phyloP scores from a whole-genome alignment of 2,888 invertebrate genomes.

The Trissoscelio sp. region DNA sequence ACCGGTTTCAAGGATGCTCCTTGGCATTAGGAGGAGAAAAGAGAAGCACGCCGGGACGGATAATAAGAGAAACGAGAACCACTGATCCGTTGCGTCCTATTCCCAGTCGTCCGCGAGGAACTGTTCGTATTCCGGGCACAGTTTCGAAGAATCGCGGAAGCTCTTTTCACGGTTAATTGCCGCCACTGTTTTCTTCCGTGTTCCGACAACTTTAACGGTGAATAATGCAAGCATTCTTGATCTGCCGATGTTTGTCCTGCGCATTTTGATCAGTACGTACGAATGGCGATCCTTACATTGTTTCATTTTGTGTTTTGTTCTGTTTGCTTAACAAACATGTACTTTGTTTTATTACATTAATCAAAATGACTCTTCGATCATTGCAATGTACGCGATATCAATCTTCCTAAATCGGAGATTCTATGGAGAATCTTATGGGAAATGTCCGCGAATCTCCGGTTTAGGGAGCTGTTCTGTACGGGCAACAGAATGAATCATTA shows the following conservation, averaged over 20 bases:
- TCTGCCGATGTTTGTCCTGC: slow-evolving; percentile 3
- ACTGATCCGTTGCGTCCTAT: slow-evolving; percentile 53
- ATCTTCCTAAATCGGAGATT: no score
- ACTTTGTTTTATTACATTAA: no score
- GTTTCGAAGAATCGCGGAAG: slow-evolving; percentile 31
- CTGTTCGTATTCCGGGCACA: slow-evolving; percentile 35
- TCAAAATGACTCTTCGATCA: no score
- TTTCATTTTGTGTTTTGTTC: not conserved
- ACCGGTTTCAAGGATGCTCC: slow-evolving; percentile 58
- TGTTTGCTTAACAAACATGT: no score
- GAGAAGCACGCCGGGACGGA: slow-evolving; percentile 24
- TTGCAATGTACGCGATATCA: no score
- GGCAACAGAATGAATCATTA: no score
- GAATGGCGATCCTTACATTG: not conserved
- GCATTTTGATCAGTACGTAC: not conserved
- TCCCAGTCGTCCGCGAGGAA: slow-evolving; percentile 22
- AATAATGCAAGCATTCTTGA: slow-evolving; percentile 35
- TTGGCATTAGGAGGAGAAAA: slow-evolving; percentile 45
- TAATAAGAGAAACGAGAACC: slow-evolving; percentile 51
- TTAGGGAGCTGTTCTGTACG: no score
- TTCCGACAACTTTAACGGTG: slow-evolving; percentile 39
- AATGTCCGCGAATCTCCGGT: no score
- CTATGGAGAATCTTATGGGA: no score
- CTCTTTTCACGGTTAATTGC: slow-evolving; percentile 59
- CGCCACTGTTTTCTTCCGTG: slow-evolving; percentile 42